Evolutionary conservation across 2,888 invertebrate species (phyloP), one percentile per base, ranked within the genome.

Genomic region (Hedya salicella): DNA sequence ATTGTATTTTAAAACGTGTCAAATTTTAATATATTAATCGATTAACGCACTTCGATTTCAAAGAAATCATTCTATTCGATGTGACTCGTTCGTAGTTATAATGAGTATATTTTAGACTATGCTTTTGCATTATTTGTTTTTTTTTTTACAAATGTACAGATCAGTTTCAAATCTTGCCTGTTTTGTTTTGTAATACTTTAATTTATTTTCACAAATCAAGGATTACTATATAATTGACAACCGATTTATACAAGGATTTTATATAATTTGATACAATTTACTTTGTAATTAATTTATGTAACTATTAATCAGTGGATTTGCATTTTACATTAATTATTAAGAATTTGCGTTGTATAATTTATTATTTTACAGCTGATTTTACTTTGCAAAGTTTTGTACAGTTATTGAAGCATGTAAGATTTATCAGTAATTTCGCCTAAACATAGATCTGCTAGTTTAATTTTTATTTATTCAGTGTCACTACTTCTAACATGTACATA

Each of bases 391-490:
- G 81, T 84, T 85, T 86, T 88, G 86, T 88, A 88, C 80, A 88
- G 81, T 79, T 30, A 40, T 44, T 17, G 32, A 54, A 59, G 62
- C 68, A 62, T 62, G 68, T 40, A 6, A 25, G 25, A 25, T 25
- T 3, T 25, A 25, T 25, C 6, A 6, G 6, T 25, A 25, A 25
- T 40, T 52, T 54, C 57, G 48, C 54, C 61, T 61, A 66, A 48
- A 68, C 67, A 82, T 86, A 90, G 91, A 90, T 91, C 88, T 91
- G 91, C 90, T 91, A 91, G 89, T 79, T 77, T 82, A 81, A n/a
- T 86, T 82, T 83, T 72, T 71, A 69, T 72, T 72, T 67, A 62
- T 68, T 49, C 53, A 70, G 59, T 68, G 68, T 74, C 62, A 69
- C 46, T 49, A 70, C 64, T 72, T 66, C 61, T 70, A 75, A 68